Percentiles rank a stretch among this genome's conserved stretches.
phyloP scores from a whole-genome alignment of 2,797 vertebrate species.

The Pangasius larnaudii region DNA sequence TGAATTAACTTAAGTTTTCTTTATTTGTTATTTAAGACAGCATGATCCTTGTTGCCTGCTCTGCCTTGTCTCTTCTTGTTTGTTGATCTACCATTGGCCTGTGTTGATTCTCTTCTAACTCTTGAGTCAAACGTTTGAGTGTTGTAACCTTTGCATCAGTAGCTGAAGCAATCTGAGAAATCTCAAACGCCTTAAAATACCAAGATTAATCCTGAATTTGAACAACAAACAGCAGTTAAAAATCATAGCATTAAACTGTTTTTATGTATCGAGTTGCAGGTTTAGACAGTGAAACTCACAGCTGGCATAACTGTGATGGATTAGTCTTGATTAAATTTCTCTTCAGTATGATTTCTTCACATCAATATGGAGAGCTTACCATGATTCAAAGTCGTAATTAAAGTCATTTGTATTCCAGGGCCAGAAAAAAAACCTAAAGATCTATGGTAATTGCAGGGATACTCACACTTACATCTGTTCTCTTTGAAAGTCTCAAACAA shows the following conservation, averaged over 20 bases:
- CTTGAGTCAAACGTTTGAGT: not conserved
- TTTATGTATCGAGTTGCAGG: not conserved
- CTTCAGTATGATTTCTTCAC: conserved; percentile 35
- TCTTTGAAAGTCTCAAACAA: conserved; percentile 31
- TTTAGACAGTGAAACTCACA: conserved; percentile 16
- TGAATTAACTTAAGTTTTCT: not conserved
- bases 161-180: conserved; percentile 6
- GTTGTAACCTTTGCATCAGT: not conserved
- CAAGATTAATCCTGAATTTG: conserved; percentile 6
- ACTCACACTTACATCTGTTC: conserved; percentile 22
- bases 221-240: not conserved
- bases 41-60: not conserved
- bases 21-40: not conserved
- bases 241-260: not conserved
- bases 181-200: not conserved
- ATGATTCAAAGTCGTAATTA: conserved; percentile 22
- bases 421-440: not conserved
- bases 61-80: not conserved
- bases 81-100: not conserved
- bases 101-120: not conserved
- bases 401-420: conserved; percentile 24
- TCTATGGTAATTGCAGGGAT: conserved; percentile 27
- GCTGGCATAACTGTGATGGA: conserved; percentile 13
- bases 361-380: not conserved
- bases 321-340: conserved; percentile 31